Percentiles rank a stretch among this genome's conserved stretches.
phyloP scores from a whole-genome alignment of 2,888 invertebrate genomes.

The Torymus aiolomorphi region DNA sequence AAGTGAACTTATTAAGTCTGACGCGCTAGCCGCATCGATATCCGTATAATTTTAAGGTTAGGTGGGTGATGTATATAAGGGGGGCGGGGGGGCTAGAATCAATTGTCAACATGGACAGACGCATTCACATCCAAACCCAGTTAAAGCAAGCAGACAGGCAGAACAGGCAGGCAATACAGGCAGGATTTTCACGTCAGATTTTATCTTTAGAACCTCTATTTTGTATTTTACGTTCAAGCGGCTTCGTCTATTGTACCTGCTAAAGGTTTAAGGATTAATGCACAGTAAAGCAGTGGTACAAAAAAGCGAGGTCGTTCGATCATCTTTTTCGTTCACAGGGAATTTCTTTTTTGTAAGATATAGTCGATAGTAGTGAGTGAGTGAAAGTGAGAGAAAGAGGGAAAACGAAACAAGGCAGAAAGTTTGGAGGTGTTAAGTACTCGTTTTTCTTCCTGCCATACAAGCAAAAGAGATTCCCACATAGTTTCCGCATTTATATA shows the following conservation, averaged over 20 bases:
- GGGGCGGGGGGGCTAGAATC: slow-evolving; percentile 11
- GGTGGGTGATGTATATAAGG: slow-evolving; percentile 33
- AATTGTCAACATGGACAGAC: slow-evolving; percentile 58
- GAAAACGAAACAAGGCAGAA: slow-evolving; percentile 23
- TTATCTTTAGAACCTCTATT: neutral
- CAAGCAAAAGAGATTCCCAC: slow-evolving; percentile 25
- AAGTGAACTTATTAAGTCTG: slow-evolving; percentile 48
- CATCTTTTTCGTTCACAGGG: neutral
- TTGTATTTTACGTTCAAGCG: neutral
- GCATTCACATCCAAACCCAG: slow-evolving; percentile 62
- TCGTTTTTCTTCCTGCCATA: slow-evolving; percentile 24
- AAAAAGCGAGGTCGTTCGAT: slow-evolving; percentile 23
- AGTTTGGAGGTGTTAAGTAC: slow-evolving; percentile 47
- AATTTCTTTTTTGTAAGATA: slow-evolving; percentile 4
- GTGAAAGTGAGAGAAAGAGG: slow-evolving; percentile 3
- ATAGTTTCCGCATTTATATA: neutral
- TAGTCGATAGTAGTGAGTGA: slow-evolving; percentile 9
- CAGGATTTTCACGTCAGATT: slow-evolving; percentile 25
- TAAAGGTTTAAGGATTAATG: neutral
- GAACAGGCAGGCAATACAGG: slow-evolving; percentile 52
- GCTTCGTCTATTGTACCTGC: neutral
- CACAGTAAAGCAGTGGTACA: slow-evolving; percentile 28
- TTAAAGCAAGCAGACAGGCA: slow-evolving; percentile 61
- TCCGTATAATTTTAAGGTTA: slow-evolving; percentile 21
- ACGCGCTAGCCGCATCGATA: slow-evolving; percentile 43